Evolutionary conservation across 1,140 invertebrate genomes (phyloP).

Genomic region (Araneus ventricosus): DNA sequence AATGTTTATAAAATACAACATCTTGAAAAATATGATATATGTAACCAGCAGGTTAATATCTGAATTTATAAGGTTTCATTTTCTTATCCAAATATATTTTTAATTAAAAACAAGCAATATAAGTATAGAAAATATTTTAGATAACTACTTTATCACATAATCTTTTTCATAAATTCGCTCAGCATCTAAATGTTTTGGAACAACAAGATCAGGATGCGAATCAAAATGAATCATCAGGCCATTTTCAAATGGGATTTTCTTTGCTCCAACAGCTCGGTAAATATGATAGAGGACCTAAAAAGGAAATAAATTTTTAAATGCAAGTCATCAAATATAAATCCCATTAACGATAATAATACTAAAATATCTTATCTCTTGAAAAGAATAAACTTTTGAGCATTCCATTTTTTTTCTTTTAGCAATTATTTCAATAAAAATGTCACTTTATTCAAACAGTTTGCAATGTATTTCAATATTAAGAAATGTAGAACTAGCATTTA

Average conservation of each 20-base stretch:
- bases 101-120: neutral
- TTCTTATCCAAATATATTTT: no score
- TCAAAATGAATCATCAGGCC: constrained; percentile 92
- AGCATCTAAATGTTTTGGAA: constrained; percentile 88
- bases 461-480: no score
- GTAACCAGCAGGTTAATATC: no score
- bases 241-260: constrained; percentile 88
- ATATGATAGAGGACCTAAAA: constrained; percentile 84
- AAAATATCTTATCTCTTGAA: neutral
- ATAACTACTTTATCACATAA: constrained; percentile 81
- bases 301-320: constrained; percentile 16
- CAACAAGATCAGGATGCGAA: constrained; percentile 93
- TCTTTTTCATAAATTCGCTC: constrained; percentile 85
- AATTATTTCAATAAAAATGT: no score
- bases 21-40: no score
- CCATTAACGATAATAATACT: neutral
- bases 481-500: no score
- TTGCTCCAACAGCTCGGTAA: constrained; percentile 90
- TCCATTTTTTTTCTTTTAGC: neutral
- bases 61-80: no score
- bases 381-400: neutral
- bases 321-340: neutral
- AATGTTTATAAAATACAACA: no score
- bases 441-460: no score
- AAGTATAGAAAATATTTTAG: neutral